These are phyloP conservation scores for Hermaeophaga mercurialis DNA, from an alignment of 2,888 invertebrate genomes.

Conservation along the genomic window DNA sequence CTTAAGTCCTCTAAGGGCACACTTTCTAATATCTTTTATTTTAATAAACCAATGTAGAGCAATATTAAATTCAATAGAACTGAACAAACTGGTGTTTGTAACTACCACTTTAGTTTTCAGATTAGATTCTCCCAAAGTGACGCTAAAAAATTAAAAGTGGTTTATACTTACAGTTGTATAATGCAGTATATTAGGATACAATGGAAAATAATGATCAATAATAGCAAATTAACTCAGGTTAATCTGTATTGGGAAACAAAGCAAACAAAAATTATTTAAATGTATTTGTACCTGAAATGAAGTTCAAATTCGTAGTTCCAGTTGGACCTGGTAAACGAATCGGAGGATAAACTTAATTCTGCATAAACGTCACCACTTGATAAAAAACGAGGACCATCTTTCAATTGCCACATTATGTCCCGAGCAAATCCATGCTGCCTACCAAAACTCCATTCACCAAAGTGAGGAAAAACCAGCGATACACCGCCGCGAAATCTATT, in stretches of 20 bases:
- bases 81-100: constrained; percentile 22
- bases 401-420: constrained; percentile 33
- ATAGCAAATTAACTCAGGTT: too few species aligned
- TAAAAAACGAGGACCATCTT: constrained; percentile 24
- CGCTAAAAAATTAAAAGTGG: too few species aligned
- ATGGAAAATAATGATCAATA: too few species aligned
- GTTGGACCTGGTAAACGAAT: constrained; percentile 34
- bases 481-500: constrained; percentile 32
- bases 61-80: constrained; percentile 28
- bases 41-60: constrained; percentile 28
- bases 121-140: constrained; percentile 13
- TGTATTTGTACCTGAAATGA: constrained; percentile 4
- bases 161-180: too few species aligned
- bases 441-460: constrained; percentile 25
- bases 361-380: constrained; percentile 33
- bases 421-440: constrained; percentile 35
- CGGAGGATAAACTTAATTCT: constrained; percentile 19
- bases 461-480: constrained; percentile 33
- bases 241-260: too few species aligned
- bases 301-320: constrained; percentile 39
- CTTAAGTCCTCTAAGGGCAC: constrained; percentile 29
- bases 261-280: too few species aligned
- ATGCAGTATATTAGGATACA: too few species aligned
- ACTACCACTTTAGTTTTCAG: constrained; percentile 18
- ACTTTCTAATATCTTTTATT: constrained; percentile 29